A percentile compares a stretch with the other conserved stretches of the same genome.
Evolutionary conservation across 2,797 vertebrate species (phyloP).

Genomic region (Poeciliopsis paucimaculata): DNA sequence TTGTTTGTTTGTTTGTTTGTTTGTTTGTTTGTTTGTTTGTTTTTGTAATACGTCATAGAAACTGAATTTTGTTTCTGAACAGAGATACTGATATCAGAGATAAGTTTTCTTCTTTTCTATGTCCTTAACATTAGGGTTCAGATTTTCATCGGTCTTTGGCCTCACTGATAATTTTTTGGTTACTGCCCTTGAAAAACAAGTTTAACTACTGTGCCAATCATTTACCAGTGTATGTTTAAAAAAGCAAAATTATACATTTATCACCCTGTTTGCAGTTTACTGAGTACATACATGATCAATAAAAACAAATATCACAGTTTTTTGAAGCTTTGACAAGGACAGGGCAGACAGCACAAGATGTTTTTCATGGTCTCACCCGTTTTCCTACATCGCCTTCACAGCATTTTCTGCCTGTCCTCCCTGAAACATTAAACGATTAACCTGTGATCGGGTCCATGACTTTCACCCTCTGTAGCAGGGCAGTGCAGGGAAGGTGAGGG

Average conservation of each 20-base stretch:
- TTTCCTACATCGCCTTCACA: slow-evolving; percentile 28
- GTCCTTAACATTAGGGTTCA: not conserved
- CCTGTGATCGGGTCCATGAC: slow-evolving; percentile 51
- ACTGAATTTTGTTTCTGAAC: not conserved
- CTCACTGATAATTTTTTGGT: slow-evolving; percentile 11
- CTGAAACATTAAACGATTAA: slow-evolving; percentile 65
- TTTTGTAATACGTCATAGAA: not conserved
- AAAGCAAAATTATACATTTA: slow-evolving; percentile 52
- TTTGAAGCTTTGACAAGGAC: slow-evolving; percentile 50
- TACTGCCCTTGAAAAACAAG: not conserved
- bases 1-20: too few species aligned
- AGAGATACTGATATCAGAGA: not conserved
- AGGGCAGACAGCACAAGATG: slow-evolving; percentile 17
- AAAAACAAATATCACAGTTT: slow-evolving; percentile 56
- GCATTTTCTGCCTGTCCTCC: slow-evolving; percentile 25
- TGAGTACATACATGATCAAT: slow-evolving; percentile 51
- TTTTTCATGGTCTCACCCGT: slow-evolving; percentile 19
- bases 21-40: too few species aligned
- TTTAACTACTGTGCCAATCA: slow-evolving; percentile 31
- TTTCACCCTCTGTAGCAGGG: slow-evolving; percentile 41
- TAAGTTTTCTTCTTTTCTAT: not conserved
- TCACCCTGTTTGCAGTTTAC: slow-evolving; percentile 22
- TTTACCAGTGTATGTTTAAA: slow-evolving; percentile 46
- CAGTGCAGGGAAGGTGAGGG: slow-evolving; percentile 44
- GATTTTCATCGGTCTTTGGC: not conserved